Evolutionary conservation across 2,113 vertebrate species (phyloP).

Genomic region (Setophaga coronata): DNA sequence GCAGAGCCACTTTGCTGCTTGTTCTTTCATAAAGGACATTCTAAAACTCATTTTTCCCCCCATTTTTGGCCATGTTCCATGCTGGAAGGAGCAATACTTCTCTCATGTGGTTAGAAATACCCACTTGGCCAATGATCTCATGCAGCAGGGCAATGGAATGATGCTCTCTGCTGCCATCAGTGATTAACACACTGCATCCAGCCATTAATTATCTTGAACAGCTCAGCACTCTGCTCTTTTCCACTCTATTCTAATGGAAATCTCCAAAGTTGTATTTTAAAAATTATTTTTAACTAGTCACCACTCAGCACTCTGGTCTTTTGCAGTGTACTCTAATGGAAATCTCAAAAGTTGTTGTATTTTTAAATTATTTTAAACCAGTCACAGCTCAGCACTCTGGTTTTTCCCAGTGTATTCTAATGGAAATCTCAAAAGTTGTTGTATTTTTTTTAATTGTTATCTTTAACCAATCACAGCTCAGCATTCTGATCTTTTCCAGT

Average conservation of each 20-base stretch:
- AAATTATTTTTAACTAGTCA: background rate
- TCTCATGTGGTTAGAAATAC: constrained; percentile 38
- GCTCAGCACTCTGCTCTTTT: background rate
- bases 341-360: too few relatives aligned
- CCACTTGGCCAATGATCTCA: constrained; percentile 17
- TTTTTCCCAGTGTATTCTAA: background rate
- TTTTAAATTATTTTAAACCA: background rate
- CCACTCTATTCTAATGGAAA: background rate
- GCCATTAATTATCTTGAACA: background rate
- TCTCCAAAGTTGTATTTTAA: background rate
- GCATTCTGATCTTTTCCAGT: background rate
- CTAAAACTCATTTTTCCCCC: rapidly evolving
- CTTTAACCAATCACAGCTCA: background rate
- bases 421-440: background rate
- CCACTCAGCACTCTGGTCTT: background rate
- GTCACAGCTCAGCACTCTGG: too few relatives aligned
- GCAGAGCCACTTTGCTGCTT: background rate
- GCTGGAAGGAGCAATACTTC: background rate
- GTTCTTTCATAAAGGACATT: background rate
- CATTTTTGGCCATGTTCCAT: background rate
- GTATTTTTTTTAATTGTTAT: background rate
- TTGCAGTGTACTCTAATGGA: background rate
- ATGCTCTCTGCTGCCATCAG: background rate
- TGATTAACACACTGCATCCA: background rate
- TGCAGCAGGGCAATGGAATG: background rate